A percentile compares a stretch with the other conserved stretches of the same genome.
Conservation (phyloP, 2,888 invertebrate species). For the Yponomeuta cagnagella region DNA sequence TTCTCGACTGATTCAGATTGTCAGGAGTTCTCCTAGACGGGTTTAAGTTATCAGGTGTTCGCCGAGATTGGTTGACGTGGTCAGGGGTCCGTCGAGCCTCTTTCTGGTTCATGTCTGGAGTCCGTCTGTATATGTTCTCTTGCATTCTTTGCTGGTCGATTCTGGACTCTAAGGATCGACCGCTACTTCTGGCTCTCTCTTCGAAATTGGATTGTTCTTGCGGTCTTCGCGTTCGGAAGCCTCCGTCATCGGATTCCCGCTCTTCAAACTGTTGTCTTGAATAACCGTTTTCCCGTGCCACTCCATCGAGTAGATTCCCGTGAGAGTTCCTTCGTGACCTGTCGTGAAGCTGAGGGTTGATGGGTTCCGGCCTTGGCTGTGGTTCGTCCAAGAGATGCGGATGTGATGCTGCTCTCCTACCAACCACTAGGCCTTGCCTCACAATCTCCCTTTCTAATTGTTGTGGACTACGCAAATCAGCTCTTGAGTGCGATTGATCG, state of each 20-base stretch:
- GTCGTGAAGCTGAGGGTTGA: conserved; percentile 54
- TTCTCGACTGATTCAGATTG: conserved; percentile 21
- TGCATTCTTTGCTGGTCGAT: conserved; percentile 34
- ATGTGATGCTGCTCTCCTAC: conserved; percentile 78
- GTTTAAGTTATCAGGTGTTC: conserved; percentile 24
- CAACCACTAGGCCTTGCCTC: conserved; percentile 72
- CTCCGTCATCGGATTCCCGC: conserved; percentile 78
- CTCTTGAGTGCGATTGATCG: conserved; percentile 61
- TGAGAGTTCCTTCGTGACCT: conserved; percentile 75
- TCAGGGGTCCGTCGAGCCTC: conserved; percentile 22
- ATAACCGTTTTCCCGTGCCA: conserved; percentile 42
- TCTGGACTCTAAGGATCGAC: conserved; percentile 56
- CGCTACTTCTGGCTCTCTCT: conserved; percentile 64
- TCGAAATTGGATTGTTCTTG: conserved; percentile 60
- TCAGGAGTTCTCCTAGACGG: conserved; percentile 40
- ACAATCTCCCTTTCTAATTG: conserved; percentile 77
- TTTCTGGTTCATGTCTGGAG: conserved; percentile 14
- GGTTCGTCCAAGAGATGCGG: conserved; percentile 78
- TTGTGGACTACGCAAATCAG: conserved; percentile 77
- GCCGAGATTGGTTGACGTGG: conserved; percentile 20
- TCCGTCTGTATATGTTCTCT: conserved; percentile 40
- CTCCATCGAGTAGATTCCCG: conserved; percentile 74
- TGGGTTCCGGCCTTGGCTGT: conserved; percentile 50
- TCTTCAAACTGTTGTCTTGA: conserved; percentile 53
- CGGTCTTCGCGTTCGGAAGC: conserved; percentile 67